Evolutionary conservation across 2,888 invertebrate genomes (phyloP), one percentile per base, ranked within the genome.

Genomic region (Lepidonotus clava): DNA sequence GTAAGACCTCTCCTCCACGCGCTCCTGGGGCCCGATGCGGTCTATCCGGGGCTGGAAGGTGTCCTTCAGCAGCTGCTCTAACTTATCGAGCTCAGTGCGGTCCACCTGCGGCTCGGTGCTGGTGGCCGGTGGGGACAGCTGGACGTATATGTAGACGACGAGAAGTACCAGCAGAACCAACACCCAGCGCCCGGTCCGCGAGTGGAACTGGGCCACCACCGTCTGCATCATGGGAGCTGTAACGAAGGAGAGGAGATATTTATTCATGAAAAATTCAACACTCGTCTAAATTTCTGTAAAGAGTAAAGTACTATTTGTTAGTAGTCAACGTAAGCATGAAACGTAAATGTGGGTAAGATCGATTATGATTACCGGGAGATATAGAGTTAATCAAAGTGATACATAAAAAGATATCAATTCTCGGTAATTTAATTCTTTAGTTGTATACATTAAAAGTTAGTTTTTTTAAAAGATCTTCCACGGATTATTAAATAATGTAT

Each of bases 101-200:
- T 80, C 51, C 34, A 11, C 24, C 46, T 24, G n/a, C 1, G 80
- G 80, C 1, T 80, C 80, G 24, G 46, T 46, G 8, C 18, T 24
- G 5, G 1, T 41, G 1, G 46, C 11, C 14, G 80, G 32, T 8
- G 80, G 80, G 28, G 51, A 41, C 0, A 80, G 46, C 28, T 51
- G 41, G 28, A 80, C 46, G 51, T 80, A 80, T 21, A 51, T 34
- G 34, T 46, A 51, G 80, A 80, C 46, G 14, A 24, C 46, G 24
- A 80, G 2, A 0, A 80, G 46, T 0, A 51, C 41, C 28, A 80
- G 8, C 24, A 80, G 41, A 1, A 80, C 32, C 6, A 51, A 14
- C 46, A 32, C 28, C 80, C 80, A 80, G 24, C 51, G 41, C 46
- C 21, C 80, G 2, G 41, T 80, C 46, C 41, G 80, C 41, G 80